Conservation (phyloP, 2,113 vertebrate genomes). For the Phrynosoma platyrhinos region DNA sequence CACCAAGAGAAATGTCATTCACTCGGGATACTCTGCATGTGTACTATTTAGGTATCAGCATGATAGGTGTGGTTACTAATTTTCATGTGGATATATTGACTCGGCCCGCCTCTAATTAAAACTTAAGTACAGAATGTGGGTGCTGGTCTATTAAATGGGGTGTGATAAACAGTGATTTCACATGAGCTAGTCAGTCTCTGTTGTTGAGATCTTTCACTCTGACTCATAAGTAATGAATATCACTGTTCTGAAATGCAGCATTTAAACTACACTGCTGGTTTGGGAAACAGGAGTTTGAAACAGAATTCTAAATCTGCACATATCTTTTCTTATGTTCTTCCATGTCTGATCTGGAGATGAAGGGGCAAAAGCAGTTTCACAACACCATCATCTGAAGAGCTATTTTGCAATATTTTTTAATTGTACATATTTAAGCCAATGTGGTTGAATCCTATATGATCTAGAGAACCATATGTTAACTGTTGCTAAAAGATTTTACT, state of each 20-base stretch:
- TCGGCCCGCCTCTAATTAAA: conserved; percentile 34
- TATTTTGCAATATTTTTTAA: background rate
- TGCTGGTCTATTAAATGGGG: conserved; percentile 17
- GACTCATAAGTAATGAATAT: conserved; percentile 56
- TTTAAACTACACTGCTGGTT: background rate
- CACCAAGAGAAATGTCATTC: conserved; percentile 17
- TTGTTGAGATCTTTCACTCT: conserved; percentile 49
- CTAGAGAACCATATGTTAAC: too few species aligned
- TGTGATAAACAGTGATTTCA: conserved; percentile 73
- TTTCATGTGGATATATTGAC: conserved; percentile 13
- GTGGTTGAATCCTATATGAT: background rate
- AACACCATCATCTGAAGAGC: background rate
- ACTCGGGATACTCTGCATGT: background rate
- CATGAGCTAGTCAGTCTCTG: conserved; percentile 35
- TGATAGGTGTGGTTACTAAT: conserved; percentile 22
- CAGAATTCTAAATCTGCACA: background rate
- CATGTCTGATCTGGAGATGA: background rate
- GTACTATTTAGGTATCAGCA: conserved; percentile 21
- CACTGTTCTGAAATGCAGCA: background rate
- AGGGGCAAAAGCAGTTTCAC: background rate
- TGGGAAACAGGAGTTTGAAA: background rate
- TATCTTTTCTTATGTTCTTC: background rate
- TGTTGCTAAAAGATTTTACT: background rate
- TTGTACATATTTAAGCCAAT: background rate
- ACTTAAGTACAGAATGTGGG: conserved; percentile 28